phyloP scores from a whole-genome alignment of 1,140 invertebrate genomes.

The Sarcophaga bullata region DNA sequence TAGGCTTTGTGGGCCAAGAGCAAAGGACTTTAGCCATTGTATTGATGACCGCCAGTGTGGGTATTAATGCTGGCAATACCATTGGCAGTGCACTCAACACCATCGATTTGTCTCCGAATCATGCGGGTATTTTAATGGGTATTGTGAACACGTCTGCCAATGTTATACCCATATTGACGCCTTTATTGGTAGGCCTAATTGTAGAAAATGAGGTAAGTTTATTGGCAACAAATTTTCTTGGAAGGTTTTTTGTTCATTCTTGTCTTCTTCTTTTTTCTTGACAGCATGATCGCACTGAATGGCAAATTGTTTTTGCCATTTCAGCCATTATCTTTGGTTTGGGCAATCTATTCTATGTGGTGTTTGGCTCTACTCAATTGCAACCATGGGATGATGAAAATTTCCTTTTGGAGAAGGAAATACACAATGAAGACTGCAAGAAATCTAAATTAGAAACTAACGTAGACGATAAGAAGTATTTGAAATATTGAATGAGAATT shows the following conservation, averaged over 20 bases:
- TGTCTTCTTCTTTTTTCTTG: slow-evolving; percentile 46
- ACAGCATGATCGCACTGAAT: slow-evolving; percentile 69
- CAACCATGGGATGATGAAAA: slow-evolving; percentile 67
- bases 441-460: background rate
- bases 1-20: slow-evolving; percentile 71
- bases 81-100: slow-evolving; percentile 77
- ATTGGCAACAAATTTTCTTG: slow-evolving; percentile 39
- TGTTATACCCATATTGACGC: slow-evolving; percentile 76
- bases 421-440: slow-evolving; percentile 13
- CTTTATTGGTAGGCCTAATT: slow-evolving; percentile 72
- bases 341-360: slow-evolving; percentile 76
- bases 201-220: slow-evolving; percentile 72
- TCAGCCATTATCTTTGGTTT: slow-evolving; percentile 75
- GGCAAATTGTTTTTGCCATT: slow-evolving; percentile 83
- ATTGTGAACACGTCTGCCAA: slow-evolving; percentile 81
- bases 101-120: slow-evolving; percentile 81
- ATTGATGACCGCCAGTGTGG: slow-evolving; percentile 77
- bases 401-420: slow-evolving; percentile 66
- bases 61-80: slow-evolving; percentile 79
- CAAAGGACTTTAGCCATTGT: slow-evolving; percentile 70
- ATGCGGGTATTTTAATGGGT: slow-evolving; percentile 76
- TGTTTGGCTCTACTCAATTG: slow-evolving; percentile 71
- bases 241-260: slow-evolving; percentile 47
- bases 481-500: background rate
- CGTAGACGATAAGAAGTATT: background rate